Conservation (phyloP, 2,797 vertebrate genomes). For the Cossypha polioptera region DNA sequence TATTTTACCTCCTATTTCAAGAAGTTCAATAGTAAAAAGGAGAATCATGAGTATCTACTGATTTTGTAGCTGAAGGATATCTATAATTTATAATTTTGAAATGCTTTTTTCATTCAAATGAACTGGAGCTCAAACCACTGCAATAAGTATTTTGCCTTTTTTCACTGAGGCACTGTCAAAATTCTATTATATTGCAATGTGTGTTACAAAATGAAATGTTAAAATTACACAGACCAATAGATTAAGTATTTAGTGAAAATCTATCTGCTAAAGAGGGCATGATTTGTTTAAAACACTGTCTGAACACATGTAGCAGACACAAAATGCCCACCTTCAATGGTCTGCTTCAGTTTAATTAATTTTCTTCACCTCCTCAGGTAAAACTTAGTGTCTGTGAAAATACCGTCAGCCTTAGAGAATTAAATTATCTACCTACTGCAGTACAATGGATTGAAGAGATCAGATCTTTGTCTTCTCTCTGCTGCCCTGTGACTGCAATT, state of each 20-base stretch:
- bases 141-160: constrained; percentile 24
- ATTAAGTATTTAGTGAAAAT: background rate
- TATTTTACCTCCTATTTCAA: constrained; percentile 49
- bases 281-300: background rate
- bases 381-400: background rate
- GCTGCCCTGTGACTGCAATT: background rate
- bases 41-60: background rate
- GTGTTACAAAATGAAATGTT: constrained; percentile 24
- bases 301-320: background rate
- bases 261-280: background rate
- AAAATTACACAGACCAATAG: constrained; percentile 24
- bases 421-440: background rate
- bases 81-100: constrained; percentile 32
- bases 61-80: constrained; percentile 34
- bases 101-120: background rate
- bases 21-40: constrained; percentile 27
- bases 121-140: constrained; percentile 28
- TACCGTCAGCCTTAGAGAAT: background rate
- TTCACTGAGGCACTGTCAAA: background rate
- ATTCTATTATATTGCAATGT: background rate
- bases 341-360: constrained; percentile 26
- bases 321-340: background rate
- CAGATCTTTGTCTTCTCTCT: background rate
- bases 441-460: background rate
- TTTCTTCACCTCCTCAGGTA: background rate